These are phyloP conservation scores for Pelvicachromis taeniatus DNA, from an alignment of 2,113 vertebrate species.

Conservation along the genomic window DNA sequence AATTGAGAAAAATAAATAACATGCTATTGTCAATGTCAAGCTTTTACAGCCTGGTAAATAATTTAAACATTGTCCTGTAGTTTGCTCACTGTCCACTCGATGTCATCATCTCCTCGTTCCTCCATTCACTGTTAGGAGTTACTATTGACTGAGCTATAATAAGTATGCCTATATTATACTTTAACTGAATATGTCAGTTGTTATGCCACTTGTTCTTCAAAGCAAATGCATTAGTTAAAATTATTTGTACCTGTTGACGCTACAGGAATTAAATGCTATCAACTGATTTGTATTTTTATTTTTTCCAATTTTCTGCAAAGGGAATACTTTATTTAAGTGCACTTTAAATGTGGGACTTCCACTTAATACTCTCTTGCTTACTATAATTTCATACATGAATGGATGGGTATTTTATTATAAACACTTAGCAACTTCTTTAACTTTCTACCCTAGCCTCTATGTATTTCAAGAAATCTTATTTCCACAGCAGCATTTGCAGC, in stretches of 20 bases:
- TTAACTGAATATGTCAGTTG: neutral
- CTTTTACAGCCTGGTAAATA: neutral
- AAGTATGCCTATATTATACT: neutral
- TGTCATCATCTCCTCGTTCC: neutral
- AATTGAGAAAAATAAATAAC: neutral
- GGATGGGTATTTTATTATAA: neutral
- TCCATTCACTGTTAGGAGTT: neutral
- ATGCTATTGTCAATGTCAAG: neutral
- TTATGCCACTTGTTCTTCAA: neutral
- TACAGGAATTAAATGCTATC: neutral
- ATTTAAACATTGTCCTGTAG: neutral
- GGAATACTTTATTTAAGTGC: fast-evolving
- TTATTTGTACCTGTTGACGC: fast-evolving
- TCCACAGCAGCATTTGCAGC: neutral
- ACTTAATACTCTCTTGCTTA: neutral
- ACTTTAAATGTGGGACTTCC: neutral
- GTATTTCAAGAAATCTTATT: neutral
- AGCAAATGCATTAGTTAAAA: neutral
- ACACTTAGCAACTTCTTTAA: neutral
- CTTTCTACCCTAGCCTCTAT: fast-evolving
- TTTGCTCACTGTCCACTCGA: neutral
- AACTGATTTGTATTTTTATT: neutral
- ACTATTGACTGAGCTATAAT: neutral
- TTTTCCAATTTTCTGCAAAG: neutral
- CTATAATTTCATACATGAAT: neutral